Base-by-base conservation (phyloP, 92 coral and sea anemone genomes). In the Zoanthus sansibaricus region DNA sequence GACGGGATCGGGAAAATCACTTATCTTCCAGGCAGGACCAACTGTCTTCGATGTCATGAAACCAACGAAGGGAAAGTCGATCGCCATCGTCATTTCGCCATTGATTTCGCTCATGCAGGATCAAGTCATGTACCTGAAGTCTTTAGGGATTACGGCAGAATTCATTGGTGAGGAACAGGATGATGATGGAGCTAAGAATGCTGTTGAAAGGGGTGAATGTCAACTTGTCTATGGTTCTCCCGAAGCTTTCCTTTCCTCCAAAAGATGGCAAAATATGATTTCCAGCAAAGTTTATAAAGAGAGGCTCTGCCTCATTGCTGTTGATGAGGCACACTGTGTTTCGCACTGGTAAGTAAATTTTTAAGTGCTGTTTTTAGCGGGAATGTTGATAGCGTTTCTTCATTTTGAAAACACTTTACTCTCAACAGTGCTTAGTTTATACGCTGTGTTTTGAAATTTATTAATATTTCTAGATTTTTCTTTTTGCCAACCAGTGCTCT, bases 111-210 rank as follows among this genome's bases (percentile, higher is more conserved):
- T 77, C 20, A 86, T 86, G 89, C 78, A 86, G 77, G 89, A 86
- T 59, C 89, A 87, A 46, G 89, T 86, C 17, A 32, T 52, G 33
- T 86, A 55, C 47, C 73, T 86, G 45, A 86, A 86, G 70, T 86
- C 83, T 54, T 9, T 86, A 52, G 87, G 55, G 21, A 67, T 82
- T 37, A 45, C 76, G n/a, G 86, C 86, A 21, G 86, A 82, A 31
- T 82, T 82, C 48, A 75, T 86, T 16, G 83, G 88, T n/a, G 88
- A 87, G 42, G 91, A 88, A n/a, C 91, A 88, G 44, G 47, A 71
- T 13, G 76, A 75, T 44, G 88, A 88, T 16, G 76, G 44, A 49
- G 82, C 86, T 46, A 88, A 83, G 73, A 69, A 64, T 31, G 56
- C 70, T 17, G 91, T 82, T 1, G 91, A 88, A 83, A 52, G 76